Evolutionary conservation across 2,797 vertebrate species (phyloP), one percentile per base, ranked within the genome.

Genomic region (Danio choprae): DNA sequence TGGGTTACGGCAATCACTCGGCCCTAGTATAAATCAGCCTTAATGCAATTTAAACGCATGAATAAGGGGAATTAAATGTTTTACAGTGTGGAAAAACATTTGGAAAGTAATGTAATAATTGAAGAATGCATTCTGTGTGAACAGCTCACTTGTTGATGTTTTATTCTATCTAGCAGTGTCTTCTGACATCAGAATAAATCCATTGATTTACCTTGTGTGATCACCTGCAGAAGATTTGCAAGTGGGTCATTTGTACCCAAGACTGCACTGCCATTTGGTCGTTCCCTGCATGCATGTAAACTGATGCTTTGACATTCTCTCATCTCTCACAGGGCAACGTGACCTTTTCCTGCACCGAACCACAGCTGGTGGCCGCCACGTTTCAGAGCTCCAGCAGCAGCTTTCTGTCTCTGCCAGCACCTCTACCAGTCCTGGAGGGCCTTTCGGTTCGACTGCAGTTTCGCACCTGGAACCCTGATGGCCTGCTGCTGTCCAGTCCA

Each of bases 381-480:
- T 99, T 99, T 84, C 85, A 95, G 89, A 96, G 91, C 85, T 85
- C 93, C 87, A 92, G 90, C 84, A 93, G 89, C 91, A 97, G 97
- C 91, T 98, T 96, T 87, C 90, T 99, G 93, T 91, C 95, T 1
- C 89, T 98, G 63, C 96, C 96, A 0, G 95, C 94, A 29, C 93
- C 92, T 10, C 85, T 95, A 43, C 90, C 92, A 6, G 70, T 86
- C 64, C 29, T 77, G 0, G 95, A 95, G 3, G 95, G 95, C 1
- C 92, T 97, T 79, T 95, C 96, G 0, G 92, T 96, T 46, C 96
- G 95, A 80, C 95, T 99, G 90, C 97, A 99, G 93, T 98, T 99
- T 90, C 94, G 98, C 85, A 98, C 97, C 0, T 99, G 98, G 98
- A 99, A 98, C 90, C 88, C 91, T 6, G 94, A 98, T 0, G 96